Percentiles rank a stretch among this genome's conserved stretches.
These are phyloP conservation scores for Rotaria magnacalcarata DNA, from an alignment of 2,888 invertebrate species.

Conservation along the genomic window DNA sequence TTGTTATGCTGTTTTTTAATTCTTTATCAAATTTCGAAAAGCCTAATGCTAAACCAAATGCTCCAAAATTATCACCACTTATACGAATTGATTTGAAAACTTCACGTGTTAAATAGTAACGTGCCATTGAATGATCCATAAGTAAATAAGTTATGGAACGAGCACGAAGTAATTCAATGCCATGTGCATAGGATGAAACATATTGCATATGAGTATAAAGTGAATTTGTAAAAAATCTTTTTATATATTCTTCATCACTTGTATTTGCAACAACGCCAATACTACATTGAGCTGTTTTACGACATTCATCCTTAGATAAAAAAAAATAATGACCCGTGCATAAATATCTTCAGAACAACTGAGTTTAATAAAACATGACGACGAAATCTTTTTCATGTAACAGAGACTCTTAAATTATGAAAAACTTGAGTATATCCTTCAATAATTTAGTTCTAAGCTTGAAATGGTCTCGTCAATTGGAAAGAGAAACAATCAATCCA, in stretches of 20 bases:
- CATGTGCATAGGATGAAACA: background rate
- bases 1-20: constrained; percentile 6
- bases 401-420: no score
- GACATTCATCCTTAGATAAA: background rate
- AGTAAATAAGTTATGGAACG: background rate
- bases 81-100: constrained; percentile 16
- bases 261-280: constrained; percentile 30
- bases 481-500: no score
- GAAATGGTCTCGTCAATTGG: no score
- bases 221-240: background rate
- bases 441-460: no score
- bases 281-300: background rate
- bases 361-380: no score
- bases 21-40: constrained; percentile 24
- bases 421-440: no score
- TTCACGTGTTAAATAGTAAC: constrained; percentile 28
- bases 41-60: constrained; percentile 17
- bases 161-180: background rate
- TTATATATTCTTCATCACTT: constrained; percentile 32
- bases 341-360: no score
- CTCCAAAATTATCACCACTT: constrained; percentile 15
- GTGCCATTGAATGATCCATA: constrained; percentile 35
- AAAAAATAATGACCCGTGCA: background rate
- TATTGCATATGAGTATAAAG: background rate
- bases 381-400: no score